Evolutionary conservation across 2,113 vertebrate genomes (phyloP).

Genomic region (Gavia stellata): DNA sequence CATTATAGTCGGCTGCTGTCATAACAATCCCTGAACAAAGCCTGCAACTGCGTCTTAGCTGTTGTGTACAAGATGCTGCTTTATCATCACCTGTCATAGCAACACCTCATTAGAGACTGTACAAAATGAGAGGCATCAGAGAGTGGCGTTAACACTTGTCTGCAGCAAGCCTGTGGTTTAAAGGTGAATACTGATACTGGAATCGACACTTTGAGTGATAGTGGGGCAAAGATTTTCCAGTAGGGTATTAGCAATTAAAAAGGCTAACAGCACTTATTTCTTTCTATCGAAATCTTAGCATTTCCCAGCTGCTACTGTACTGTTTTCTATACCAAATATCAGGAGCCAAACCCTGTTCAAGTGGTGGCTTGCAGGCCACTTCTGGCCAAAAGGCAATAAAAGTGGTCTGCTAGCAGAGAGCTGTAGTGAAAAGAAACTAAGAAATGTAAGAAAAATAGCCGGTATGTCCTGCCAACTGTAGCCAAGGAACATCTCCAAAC

Average conservation of each 20-base stretch:
- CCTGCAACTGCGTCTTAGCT: not conserved
- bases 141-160: not conserved
- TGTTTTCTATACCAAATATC: not conserved
- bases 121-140: not conserved
- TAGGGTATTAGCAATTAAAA: not conserved
- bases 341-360: not conserved
- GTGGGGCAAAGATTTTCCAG: not conserved
- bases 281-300: not conserved
- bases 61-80: not conserved
- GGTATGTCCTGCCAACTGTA: not conserved
- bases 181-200: not conserved
- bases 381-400: not conserved
- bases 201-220: not conserved
- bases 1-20: not conserved
- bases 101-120: not conserved
- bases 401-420: not conserved
- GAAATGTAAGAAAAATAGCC: not conserved
- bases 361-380: not conserved
- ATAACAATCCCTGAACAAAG: not conserved
- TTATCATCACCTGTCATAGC: not conserved
- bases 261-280: not conserved
- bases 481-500: not conserved
- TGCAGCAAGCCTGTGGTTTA: not conserved
- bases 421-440: not conserved
- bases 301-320: not conserved